These are phyloP conservation scores for Eremophila alpestris DNA, from an alignment of 2,797 vertebrate species.

Conservation along the genomic window DNA sequence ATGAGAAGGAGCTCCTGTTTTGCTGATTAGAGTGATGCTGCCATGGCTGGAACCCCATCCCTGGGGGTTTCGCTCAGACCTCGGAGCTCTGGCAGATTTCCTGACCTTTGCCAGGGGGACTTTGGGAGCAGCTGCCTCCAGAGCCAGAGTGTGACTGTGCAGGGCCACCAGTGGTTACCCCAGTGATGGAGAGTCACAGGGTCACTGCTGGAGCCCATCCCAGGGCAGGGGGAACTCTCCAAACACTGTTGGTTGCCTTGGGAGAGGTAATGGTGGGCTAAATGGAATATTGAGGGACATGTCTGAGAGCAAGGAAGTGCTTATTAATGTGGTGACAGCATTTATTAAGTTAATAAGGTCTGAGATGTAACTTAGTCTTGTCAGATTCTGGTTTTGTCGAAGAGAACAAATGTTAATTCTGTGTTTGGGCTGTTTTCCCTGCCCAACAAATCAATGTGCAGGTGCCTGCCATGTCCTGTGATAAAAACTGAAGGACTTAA, in stretches of 20 bases:
- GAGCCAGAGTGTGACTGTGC: not conserved
- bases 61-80: not conserved
- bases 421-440: not conserved
- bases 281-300: not conserved
- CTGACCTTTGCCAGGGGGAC: not conserved
- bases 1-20: constrained; percentile 26
- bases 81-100: not conserved
- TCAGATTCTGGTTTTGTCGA: not conserved
- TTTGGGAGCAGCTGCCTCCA: not conserved
- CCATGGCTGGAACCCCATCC: not conserved
- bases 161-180: not conserved
- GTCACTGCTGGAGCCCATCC: not conserved
- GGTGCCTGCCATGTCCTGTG: not conserved
- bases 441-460: not conserved
- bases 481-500: not conserved
- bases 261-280: not conserved
- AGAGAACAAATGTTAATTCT: not conserved
- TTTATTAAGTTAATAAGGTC: not conserved
- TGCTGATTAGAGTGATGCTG: not conserved
- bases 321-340: not conserved
- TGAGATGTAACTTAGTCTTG: not conserved
- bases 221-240: not conserved
- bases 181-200: not conserved
- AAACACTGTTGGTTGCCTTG: not conserved
- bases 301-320: not conserved